phyloP scores from a whole-genome alignment of 2,113 vertebrate species.

The Sisor rabdophorus region DNA sequence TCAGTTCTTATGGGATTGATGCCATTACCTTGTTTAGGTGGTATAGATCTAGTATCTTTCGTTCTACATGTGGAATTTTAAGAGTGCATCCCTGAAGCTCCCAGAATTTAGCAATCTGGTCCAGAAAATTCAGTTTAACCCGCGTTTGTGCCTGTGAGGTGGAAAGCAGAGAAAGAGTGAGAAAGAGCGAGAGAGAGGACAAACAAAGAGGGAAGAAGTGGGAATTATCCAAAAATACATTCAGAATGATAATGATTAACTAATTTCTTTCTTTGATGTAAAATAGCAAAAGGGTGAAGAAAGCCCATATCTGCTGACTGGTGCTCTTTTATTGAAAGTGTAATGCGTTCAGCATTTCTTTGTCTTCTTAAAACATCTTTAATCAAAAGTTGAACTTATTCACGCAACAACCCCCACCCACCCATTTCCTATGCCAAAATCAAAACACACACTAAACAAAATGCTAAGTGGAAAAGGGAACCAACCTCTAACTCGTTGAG shows the following conservation, averaged over 20 bases:
- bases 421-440: too few relatives aligned
- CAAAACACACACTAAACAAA: background rate
- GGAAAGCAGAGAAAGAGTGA: background rate
- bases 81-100: conserved; percentile 92
- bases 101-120: conserved; percentile 99
- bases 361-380: conserved; percentile 5
- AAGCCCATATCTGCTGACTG: conserved; percentile 34
- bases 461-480: conserved; percentile 12
- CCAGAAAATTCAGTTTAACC: conserved; percentile 96
- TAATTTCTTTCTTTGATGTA: conserved; percentile 13
- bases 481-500: conserved; percentile 95
- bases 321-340: background rate
- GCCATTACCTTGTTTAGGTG: conserved; percentile 82
- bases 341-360: background rate
- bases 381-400: background rate
- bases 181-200: background rate
- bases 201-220: background rate
- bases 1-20: background rate
- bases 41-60: conserved; percentile 95
- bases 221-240: conserved; percentile 24
- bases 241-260: conserved; percentile 43
- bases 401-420: background rate
- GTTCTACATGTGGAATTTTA: conserved; percentile 96
- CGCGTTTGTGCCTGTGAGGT: conserved; percentile 86
- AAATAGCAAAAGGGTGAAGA: conserved; percentile 14